These are phyloP conservation scores for Brachionus plicatilis DNA, from an alignment of 1,140 invertebrate genomes.

Conservation along the genomic window DNA sequence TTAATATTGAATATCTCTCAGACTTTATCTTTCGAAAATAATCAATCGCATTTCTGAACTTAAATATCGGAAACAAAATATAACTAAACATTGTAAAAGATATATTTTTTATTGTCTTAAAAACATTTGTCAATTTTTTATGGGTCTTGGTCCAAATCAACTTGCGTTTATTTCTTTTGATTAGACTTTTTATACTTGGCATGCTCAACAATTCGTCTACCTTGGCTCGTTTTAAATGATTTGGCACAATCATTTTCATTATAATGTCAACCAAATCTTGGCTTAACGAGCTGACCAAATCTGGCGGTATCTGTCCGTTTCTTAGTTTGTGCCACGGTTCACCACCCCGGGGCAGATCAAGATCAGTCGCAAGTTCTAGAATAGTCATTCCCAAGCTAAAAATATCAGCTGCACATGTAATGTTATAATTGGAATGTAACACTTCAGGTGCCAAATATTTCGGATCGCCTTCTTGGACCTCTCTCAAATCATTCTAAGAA, in stretches of 20 bases:
- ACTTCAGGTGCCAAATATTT: constrained; percentile 71
- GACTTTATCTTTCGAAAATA: background rate
- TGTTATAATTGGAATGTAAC: constrained; percentile 63
- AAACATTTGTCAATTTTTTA: background rate
- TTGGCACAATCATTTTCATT: constrained; percentile 60
- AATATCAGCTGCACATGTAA: constrained; percentile 56
- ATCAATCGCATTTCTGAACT: background rate
- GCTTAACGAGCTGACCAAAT: constrained; percentile 56
- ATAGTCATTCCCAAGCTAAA: constrained; percentile 69
- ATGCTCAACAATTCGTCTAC: constrained; percentile 58
- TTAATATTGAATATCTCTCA: background rate
- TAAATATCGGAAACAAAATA: background rate
- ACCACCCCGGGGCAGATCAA: constrained; percentile 66
- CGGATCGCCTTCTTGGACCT: constrained; percentile 67
- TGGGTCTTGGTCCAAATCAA: background rate
- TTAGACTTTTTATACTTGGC: constrained; percentile 41
- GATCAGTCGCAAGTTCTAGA: constrained; percentile 66
- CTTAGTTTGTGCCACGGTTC: constrained; percentile 66
- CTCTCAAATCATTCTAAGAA: constrained; percentile 13
- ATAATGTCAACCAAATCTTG: constrained; percentile 62
- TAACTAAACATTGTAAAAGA: background rate
- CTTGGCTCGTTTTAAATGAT: constrained; percentile 58
- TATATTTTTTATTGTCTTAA: background rate
- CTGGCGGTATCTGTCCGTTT: constrained; percentile 56
- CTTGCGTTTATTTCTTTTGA: constrained; percentile 4